These are phyloP conservation scores for Homarus gammarus DNA, from an alignment of 2,888 invertebrate species.

Conservation along the genomic window DNA sequence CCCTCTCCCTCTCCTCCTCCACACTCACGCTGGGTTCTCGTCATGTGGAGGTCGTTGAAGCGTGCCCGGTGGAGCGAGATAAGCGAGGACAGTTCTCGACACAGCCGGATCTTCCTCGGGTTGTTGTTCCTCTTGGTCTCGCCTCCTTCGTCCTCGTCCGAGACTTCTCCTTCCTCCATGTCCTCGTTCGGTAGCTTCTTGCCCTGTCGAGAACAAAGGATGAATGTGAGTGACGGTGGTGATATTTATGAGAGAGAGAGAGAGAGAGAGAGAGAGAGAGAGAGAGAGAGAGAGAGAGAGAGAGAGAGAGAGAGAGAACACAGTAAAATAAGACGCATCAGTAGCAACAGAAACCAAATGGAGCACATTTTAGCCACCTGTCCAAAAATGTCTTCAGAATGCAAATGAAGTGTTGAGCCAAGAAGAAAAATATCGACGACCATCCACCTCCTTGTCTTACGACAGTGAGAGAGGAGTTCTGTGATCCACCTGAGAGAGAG, in stretches of 20 bases:
- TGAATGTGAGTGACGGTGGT: too few species aligned
- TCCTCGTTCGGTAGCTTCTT: slow-evolving; percentile 79
- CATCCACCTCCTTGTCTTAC: too few species aligned
- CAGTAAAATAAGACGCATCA: background rate
- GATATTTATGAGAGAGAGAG: slow-evolving; percentile 20
- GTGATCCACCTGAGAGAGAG: too few species aligned
- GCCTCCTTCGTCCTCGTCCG: slow-evolving; percentile 82
- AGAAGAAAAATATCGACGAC: too few species aligned
- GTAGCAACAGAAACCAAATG: too few species aligned
- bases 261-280: slow-evolving; percentile 28
- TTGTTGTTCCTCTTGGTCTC: slow-evolving; percentile 77
- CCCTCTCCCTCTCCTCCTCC: background rate
- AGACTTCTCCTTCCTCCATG: slow-evolving; percentile 81
- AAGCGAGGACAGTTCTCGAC: slow-evolving; percentile 81
- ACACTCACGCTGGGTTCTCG: slow-evolving; percentile 73
- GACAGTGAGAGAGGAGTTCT: too few species aligned
- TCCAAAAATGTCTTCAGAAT: too few species aligned
- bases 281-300: slow-evolving; percentile 34
- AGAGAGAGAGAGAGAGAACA: slow-evolving; percentile 20
- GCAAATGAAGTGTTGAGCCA: too few species aligned
- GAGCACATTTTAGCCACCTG: too few species aligned
- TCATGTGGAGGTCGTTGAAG: slow-evolving; percentile 77
- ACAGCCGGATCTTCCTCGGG: slow-evolving; percentile 78
- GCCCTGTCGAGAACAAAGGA: slow-evolving; percentile 78
- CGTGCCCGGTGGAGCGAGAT: slow-evolving; percentile 79